Conservation (phyloP, 2,888 invertebrate genomes). For the Tupiocoris notatus region DNA sequence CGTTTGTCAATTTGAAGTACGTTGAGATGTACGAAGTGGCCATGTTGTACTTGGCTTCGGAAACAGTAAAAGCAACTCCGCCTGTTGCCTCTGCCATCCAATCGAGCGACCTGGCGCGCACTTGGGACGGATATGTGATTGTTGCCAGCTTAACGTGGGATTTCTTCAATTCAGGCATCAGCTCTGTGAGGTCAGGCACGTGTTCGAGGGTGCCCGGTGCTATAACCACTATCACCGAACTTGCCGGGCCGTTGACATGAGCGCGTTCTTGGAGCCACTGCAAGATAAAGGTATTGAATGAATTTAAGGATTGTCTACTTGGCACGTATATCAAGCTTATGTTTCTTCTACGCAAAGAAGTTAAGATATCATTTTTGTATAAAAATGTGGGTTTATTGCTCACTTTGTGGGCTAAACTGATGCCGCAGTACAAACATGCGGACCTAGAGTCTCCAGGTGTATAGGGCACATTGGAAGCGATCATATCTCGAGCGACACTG, state of each 20-base stretch:
- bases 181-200: conserved; percentile 53
- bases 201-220: conserved; percentile 59
- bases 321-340: too few relatives aligned
- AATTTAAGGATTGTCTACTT: too few relatives aligned
- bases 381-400: conserved; percentile 10
- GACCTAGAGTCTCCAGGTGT: conserved; percentile 57
- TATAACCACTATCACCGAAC: conserved; percentile 59
- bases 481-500: conserved; percentile 54
- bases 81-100: conserved; percentile 56
- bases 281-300: conserved; percentile 38
- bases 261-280: conserved; percentile 57
- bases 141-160: conserved; percentile 58
- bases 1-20: conserved; percentile 59
- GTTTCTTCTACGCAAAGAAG: too few relatives aligned
- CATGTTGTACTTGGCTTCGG: conserved; percentile 59
- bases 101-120: conserved; percentile 56
- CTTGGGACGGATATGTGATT: conserved; percentile 59
- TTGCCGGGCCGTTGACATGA: conserved; percentile 56
- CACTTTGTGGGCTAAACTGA: conserved; percentile 53
- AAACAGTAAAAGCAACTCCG: conserved; percentile 58
- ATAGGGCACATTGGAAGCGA: conserved; percentile 58
- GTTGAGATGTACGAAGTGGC: conserved; percentile 58
- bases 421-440: conserved; percentile 58
- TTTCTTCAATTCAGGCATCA: conserved; percentile 55
- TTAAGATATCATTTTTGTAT: too few relatives aligned